Percentiles rank a stretch among this genome's conserved stretches.
phyloP scores from a whole-genome alignment of 2,797 vertebrate genomes.

The Novumbra hubbsi region DNA sequence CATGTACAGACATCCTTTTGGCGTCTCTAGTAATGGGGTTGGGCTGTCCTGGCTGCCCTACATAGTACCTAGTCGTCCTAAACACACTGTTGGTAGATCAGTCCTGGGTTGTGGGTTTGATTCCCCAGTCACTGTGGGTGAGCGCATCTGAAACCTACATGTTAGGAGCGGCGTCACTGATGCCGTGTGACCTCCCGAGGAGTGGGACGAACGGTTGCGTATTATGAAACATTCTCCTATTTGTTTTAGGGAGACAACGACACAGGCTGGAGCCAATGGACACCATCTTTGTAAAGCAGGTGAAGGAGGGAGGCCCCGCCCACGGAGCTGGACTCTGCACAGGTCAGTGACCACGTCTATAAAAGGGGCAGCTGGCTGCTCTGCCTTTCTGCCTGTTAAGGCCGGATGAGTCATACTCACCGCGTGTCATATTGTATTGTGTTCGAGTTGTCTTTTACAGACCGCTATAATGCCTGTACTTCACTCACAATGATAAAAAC shows the following conservation, averaged over 20 bases:
- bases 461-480: too few species aligned
- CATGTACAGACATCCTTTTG: too few species aligned
- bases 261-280: conserved; percentile 95
- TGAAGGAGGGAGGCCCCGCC: conserved; percentile 93
- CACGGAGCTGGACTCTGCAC: conserved; percentile 92
- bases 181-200: not conserved
- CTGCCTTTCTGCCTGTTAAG: not conserved
- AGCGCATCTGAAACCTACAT: not conserved
- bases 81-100: not conserved
- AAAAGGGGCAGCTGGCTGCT: not conserved
- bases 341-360: conserved; percentile 70
- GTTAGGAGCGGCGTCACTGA: not conserved
- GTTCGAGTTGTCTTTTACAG: too few species aligned
- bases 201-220: conserved; percentile 9
- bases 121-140: too few species aligned
- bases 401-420: not conserved
- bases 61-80: not conserved
- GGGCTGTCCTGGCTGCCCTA: not conserved
- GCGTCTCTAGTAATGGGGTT: not conserved
- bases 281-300: conserved; percentile 98
- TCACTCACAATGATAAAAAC: too few species aligned
- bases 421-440: not conserved
- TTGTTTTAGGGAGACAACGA: conserved; percentile 82
- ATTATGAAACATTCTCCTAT: conserved; percentile 30
- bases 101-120: not conserved